phyloP scores from a whole-genome alignment of 2,888 invertebrate species.

The Scelioninae gen. 2 region DNA sequence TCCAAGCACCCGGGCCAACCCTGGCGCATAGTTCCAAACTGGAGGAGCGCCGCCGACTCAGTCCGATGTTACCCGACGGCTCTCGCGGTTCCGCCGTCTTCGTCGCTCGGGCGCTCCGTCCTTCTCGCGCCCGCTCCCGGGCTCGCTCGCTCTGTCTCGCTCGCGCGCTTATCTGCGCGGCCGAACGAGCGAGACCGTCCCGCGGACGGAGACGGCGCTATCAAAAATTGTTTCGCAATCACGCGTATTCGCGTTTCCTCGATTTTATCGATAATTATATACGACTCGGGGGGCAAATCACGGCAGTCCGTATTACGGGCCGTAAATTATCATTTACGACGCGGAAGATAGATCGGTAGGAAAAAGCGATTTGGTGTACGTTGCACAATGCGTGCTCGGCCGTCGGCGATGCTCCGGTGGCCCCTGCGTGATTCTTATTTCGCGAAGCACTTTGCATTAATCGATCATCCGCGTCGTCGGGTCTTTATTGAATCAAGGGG shows the following conservation, averaged over 20 bases:
- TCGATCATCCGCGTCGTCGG: constrained; percentile 37
- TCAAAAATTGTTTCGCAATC: constrained; percentile 60
- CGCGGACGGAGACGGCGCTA: constrained; percentile 15
- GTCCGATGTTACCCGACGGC: no score
- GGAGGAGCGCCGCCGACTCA: no score
- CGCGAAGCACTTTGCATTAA: constrained; percentile 49
- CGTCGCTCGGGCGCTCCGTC: no score
- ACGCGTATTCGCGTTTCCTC: constrained; percentile 57
- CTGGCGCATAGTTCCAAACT: no score
- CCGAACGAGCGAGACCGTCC: constrained; percentile 8
- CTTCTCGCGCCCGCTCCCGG: no score
- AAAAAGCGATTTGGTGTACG: constrained; percentile 24
- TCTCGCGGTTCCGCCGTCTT: no score
- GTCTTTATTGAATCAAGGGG: constrained; percentile 16
- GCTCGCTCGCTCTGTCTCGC: no score
- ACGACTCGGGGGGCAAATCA: constrained; percentile 45
- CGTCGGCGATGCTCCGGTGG: constrained; percentile 22
- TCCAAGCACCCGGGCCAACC: no score
- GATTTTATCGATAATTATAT: constrained; percentile 61
- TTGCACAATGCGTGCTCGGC: constrained; percentile 26
- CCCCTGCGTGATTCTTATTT: constrained; percentile 34
- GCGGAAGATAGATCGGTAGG: constrained; percentile 47
- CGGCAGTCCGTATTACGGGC: constrained; percentile 47
- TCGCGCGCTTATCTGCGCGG: no score
- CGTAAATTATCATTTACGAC: constrained; percentile 57